Percentiles rank a stretch among this genome's conserved stretches.
phyloP scores from a whole-genome alignment of 2,888 invertebrate genomes.

The Ectobius pallidus region DNA sequence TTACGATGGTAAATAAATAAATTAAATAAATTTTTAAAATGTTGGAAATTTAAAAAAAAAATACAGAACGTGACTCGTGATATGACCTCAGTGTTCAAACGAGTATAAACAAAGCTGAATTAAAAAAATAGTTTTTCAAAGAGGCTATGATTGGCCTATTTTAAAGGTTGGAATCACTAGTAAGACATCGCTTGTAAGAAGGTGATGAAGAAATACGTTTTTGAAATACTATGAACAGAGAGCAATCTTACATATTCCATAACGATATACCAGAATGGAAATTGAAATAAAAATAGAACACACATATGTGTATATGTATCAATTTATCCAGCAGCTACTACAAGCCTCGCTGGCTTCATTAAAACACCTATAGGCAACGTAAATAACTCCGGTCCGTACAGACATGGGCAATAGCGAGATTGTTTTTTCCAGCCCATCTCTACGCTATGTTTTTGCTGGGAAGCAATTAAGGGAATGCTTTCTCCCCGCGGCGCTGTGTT shows the following conservation, averaged over 20 bases:
- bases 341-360: conserved; percentile 8
- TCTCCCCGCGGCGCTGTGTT: background rate
- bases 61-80: too few relatives aligned
- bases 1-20: too few relatives aligned
- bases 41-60: too few relatives aligned
- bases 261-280: background rate
- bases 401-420: conserved; percentile 11
- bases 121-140: too few relatives aligned
- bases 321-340: background rate
- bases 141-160: background rate
- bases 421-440: conserved; percentile 11
- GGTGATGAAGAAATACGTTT: background rate
- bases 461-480: conserved; percentile 4
- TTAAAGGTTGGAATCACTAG: background rate
- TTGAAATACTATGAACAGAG: background rate
- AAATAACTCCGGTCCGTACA: conserved; percentile 18
- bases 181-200: background rate
- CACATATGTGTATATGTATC: background rate
- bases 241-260: background rate
- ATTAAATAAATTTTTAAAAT: too few relatives aligned
- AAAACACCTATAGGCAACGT: conserved; percentile 21
- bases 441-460: background rate
- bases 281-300: background rate
- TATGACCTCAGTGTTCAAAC: too few relatives aligned
- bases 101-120: too few relatives aligned